Conservation (phyloP, 35 echinoderm and acorn worm species). For the Anneissia japonica region DNA sequence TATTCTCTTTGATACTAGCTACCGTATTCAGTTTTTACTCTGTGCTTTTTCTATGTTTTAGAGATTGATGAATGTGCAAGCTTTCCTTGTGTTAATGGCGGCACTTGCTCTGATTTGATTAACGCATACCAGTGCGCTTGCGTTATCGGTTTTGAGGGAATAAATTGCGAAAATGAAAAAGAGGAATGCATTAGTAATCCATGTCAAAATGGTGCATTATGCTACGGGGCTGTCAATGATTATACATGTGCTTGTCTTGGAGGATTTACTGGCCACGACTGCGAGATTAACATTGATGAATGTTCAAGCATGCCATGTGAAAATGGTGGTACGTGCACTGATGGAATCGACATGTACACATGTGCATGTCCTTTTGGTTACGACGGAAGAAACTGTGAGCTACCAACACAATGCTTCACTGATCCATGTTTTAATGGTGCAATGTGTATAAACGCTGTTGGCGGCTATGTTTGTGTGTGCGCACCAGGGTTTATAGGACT, state of each 20-base stretch:
- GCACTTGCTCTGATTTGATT: background rate
- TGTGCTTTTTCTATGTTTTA: background rate
- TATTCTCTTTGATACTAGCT: no score
- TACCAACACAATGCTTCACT: background rate
- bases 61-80: background rate
- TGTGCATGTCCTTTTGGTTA: background rate
- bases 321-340: background rate
- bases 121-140: background rate
- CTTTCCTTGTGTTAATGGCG: background rate
- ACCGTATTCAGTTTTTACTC: no score
- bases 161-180: background rate
- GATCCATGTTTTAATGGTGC: conserved; percentile 30
- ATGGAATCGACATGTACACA: background rate
- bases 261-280: background rate
- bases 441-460: conserved; percentile 14
- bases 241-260: background rate
- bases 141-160: background rate
- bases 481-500: conserved; percentile 4
- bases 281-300: background rate
- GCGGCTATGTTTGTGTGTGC: conserved; percentile 44
- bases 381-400: background rate
- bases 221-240: background rate
- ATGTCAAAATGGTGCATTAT: conserved; percentile 44
- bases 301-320: background rate
- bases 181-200: conserved; percentile 42